A percentile compares a stretch with the other conserved stretches of the same genome.
Evolutionary conservation across 2,797 vertebrate species (phyloP).

Genomic region (Xenopus petersii): DNA sequence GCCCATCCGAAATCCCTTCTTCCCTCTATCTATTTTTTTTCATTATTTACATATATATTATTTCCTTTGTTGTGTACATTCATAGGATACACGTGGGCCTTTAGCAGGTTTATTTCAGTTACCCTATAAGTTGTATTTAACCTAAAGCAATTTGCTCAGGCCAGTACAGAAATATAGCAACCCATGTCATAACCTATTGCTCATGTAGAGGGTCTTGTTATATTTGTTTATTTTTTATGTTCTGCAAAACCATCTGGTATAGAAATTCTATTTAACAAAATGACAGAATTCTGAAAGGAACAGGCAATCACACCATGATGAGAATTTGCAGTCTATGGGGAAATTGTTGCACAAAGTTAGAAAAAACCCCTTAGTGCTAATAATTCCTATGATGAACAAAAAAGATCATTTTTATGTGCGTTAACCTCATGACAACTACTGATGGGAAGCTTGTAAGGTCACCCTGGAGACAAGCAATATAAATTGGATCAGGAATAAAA

Average conservation of each 20-base stretch:
- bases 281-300: constrained; percentile 18
- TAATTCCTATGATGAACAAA: constrained; percentile 34
- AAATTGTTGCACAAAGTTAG: constrained; percentile 16
- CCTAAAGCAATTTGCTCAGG: too few species aligned
- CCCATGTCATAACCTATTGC: background rate
- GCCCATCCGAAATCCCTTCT: too few species aligned
- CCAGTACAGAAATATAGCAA: too few species aligned
- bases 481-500: constrained; percentile 45
- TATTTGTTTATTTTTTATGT: background rate
- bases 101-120: too few species aligned
- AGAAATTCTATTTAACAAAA: constrained; percentile 27
- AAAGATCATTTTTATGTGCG: constrained; percentile 38
- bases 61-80: too few species aligned
- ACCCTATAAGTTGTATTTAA: too few species aligned
- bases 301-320: constrained; percentile 11
- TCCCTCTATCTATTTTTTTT: too few species aligned
- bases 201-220: too few species aligned
- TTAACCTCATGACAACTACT: constrained; percentile 44
- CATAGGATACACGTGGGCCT: too few species aligned
- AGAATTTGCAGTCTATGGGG: background rate
- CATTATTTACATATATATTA: too few species aligned
- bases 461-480: constrained; percentile 45
- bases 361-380: constrained; percentile 7
- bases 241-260: background rate
- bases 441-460: constrained; percentile 42